phyloP scores from a whole-genome alignment of 2,113 vertebrate genomes.

The Tricholaema leucomelas region DNA sequence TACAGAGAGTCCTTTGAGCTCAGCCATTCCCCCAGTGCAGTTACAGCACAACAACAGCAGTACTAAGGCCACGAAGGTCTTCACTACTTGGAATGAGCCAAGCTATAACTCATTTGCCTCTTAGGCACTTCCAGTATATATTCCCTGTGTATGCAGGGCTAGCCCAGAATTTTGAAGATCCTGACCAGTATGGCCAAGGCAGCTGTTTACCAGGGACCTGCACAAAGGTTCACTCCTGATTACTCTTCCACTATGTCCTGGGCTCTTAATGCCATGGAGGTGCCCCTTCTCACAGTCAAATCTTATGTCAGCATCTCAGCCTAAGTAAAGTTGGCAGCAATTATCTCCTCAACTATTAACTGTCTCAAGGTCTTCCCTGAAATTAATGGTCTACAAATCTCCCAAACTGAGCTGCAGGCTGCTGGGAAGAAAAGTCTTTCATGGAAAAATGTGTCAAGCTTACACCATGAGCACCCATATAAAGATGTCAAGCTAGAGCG shows the following conservation, averaged over 20 bases:
- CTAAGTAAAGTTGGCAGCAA: not conserved
- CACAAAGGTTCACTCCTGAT: not conserved
- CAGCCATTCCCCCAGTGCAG: not conserved
- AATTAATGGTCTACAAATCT: not conserved
- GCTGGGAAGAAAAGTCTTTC: not conserved
- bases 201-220: not conserved
- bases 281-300: not conserved
- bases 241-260: not conserved
- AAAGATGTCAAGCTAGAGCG: not conserved
- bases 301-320: not conserved
- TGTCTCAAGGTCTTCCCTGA: not conserved
- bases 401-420: not conserved
- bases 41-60: not conserved
- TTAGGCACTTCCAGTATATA: not conserved
- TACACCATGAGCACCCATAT: not conserved
- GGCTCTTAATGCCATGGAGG: not conserved
- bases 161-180: not conserved
- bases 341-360: not conserved
- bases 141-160: not conserved
- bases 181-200: not conserved
- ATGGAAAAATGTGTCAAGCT: not conserved
- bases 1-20: not conserved
- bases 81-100: not conserved
- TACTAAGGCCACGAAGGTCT: not conserved
- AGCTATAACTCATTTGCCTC: not conserved